A percentile compares a stretch with the other conserved stretches of the same genome.
phyloP scores from a whole-genome alignment of 1,140 invertebrate species.

The Nomia melanderi region DNA sequence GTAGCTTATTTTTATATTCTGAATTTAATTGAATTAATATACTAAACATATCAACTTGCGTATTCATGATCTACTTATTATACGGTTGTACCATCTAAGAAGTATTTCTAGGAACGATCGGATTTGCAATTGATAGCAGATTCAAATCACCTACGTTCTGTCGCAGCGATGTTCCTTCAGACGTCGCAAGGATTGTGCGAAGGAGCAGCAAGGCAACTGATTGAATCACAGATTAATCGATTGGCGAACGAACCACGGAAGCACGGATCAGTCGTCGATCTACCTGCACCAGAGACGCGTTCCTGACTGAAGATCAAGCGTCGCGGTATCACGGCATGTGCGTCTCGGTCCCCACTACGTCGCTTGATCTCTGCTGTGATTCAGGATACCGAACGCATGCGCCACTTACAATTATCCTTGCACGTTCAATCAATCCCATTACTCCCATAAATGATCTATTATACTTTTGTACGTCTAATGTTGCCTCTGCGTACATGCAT shows the following conservation, averaged over 20 bases:
- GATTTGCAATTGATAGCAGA: no score
- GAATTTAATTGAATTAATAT: no score
- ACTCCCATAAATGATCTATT: no score
- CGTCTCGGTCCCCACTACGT: constrained; percentile 12
- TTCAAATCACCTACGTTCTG: constrained; percentile 12
- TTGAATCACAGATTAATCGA: neutral
- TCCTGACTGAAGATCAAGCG: constrained; percentile 38
- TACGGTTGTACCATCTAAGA: no score
- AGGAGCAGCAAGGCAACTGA: neutral
- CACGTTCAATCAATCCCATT: neutral
- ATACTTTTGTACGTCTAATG: no score
- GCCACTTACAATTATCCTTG: neutral
- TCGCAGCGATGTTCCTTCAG: neutral
- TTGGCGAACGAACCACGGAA: neutral
- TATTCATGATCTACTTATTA: no score
- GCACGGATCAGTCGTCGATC: neutral
- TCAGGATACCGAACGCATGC: constrained; percentile 31
- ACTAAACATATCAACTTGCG: no score
- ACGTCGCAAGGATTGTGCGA: neutral
- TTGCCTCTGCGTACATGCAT: no score
- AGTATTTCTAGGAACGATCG: no score
- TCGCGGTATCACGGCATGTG: constrained; percentile 34
- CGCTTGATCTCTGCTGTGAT: constrained; percentile 8
- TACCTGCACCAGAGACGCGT: constrained; percentile 22
- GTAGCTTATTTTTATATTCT: no score